Base-by-base conservation (phyloP, 2,888 invertebrate species). In the Hydraecia micacea region DNA sequence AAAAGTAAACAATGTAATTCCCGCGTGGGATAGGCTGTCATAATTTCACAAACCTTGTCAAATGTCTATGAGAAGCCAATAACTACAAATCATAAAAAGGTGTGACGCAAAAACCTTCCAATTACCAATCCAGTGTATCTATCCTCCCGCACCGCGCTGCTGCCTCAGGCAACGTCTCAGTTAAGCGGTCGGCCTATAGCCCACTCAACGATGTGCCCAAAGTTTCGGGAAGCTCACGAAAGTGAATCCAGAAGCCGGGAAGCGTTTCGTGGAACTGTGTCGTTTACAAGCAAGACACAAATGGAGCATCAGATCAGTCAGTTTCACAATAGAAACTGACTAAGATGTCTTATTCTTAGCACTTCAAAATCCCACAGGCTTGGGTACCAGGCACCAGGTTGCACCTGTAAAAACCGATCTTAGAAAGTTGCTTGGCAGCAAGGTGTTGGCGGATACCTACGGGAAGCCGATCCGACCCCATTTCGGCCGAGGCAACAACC, bases 401-500 rank as follows among this genome's bases (percentile, higher is more conserved):
- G 81, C 77, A 87, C 87, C 87, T 88, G 86, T 76, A 75, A 86
- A 82, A 86, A 73, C 58, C 46, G 74, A 68, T 79, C 71, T 70
- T 65, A 80, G 67, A 72, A 79, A 85, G 71, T 65, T 63, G 85
- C 71, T 90, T 93, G 92, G 91, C 91, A 91, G 85, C 85, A 83
- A 79, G 86, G 84, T 89, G 85, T 86, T 82, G 80, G 85, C 90
- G 88, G 88, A 81, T 86, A 89, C 88, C 89, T 90, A 92, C 91
- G 91, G 93, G 92, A 93, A 93, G 90, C 90, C 82, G 81, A 75
- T 66, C 77, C 89, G 93, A 77, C 92, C 94, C 91, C 93, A 93
- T 94, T 94, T 93, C 88, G 84, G 8, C 69, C 88, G 93, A 93
- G 93, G 93, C 94, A 94, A 93, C 92, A 93, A 93, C 94, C 93